Evolutionary conservation across 2,888 invertebrate species (phyloP).

Genomic region (Anticlea derivata): DNA sequence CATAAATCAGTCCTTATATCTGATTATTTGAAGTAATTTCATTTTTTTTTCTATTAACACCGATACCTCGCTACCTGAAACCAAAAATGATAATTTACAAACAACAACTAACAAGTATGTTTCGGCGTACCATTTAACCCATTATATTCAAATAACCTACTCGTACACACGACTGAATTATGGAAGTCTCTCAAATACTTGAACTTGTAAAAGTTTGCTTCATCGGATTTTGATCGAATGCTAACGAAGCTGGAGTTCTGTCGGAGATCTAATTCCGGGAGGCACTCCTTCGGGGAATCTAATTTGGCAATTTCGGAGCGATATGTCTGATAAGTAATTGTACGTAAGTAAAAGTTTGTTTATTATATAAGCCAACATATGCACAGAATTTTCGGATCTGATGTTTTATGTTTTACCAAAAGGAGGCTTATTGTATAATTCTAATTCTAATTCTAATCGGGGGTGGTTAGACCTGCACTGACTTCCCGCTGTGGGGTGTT

Average conservation of each 20-base stretch:
- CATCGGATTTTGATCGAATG: slow-evolving; percentile 27
- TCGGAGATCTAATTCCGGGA: slow-evolving; percentile 24
- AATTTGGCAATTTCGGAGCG: slow-evolving; percentile 19
- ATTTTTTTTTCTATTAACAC: too few species aligned
- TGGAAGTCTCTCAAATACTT: slow-evolving; percentile 14
- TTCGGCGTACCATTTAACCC: background rate
- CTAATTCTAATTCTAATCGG: too few species aligned
- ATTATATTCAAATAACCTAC: slow-evolving; percentile 11
- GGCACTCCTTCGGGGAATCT: slow-evolving; percentile 18
- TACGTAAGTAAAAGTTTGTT: background rate
- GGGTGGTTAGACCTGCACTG: too few species aligned
- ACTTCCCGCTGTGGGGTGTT: too few species aligned
- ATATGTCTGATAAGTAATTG: slow-evolving; percentile 18
- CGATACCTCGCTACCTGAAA: background rate
- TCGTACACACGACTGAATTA: slow-evolving; percentile 11
- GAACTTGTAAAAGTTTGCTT: slow-evolving; percentile 18
- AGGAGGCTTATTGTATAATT: too few species aligned
- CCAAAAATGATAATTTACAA: background rate
- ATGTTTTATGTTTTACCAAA: too few species aligned
- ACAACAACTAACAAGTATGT: slow-evolving; percentile 1
- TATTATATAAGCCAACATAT: too few species aligned
- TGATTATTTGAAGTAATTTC: too few species aligned
- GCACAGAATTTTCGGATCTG: too few species aligned
- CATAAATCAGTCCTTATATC: too few species aligned
- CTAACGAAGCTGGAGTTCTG: slow-evolving; percentile 26